Percentiles rank a stretch among this genome's conserved stretches.
Conservation (phyloP, 2,797 vertebrate genomes). For the Peromyscus eremicus region DNA sequence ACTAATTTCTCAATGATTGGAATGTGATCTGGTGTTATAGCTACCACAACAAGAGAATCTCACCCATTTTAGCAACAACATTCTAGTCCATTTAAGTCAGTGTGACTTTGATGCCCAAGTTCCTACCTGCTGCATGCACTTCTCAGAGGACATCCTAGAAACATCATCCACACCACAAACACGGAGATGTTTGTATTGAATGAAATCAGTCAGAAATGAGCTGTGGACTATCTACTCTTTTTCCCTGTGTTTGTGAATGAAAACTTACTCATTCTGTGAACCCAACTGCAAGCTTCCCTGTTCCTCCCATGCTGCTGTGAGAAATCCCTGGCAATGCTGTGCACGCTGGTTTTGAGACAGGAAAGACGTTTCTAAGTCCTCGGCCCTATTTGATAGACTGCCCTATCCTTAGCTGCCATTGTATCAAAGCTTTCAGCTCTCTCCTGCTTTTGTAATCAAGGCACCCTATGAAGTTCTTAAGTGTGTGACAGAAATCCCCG, state of each 20-base stretch:
- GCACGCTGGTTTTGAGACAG: neutral
- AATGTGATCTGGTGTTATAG: neutral
- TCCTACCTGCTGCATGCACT: neutral
- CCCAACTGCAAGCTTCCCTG: neutral
- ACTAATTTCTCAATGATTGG: neutral
- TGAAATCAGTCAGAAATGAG: neutral
- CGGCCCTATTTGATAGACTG: neutral
- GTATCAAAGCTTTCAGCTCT: slow-evolving; percentile 33
- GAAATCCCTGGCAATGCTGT: neutral
- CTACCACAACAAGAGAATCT: neutral
- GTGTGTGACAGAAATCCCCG: slow-evolving; percentile 69
- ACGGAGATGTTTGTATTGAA: neutral
- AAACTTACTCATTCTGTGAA: neutral
- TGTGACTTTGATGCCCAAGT: neutral
- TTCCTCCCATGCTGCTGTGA: neutral
- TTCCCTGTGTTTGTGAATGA: neutral
- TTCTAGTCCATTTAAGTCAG: neutral
- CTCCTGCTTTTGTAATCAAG: slow-evolving; percentile 49
- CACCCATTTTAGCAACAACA: neutral
- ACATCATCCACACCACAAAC: neutral
- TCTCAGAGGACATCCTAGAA: neutral
- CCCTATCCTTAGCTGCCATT: neutral
- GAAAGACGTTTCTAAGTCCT: neutral
- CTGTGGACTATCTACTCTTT: neutral
- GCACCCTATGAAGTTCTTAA: slow-evolving; percentile 39